Evolutionary conservation across 1,140 invertebrate genomes (phyloP).

Genomic region (Drosophila tropicalis): DNA sequence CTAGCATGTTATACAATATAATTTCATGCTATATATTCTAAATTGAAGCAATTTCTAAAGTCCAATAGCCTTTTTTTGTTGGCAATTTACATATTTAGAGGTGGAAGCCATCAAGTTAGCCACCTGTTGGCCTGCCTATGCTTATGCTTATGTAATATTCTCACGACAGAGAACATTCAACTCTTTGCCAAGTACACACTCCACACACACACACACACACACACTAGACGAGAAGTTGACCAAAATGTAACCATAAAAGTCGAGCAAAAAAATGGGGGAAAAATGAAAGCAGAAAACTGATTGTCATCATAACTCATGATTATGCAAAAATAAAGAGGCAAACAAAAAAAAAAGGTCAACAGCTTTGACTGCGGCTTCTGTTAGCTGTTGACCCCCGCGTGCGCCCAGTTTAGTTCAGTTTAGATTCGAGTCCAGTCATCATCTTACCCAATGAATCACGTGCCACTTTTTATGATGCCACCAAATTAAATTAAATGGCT

Average conservation of each 20-base stretch:
- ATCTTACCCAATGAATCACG: slow-evolving; percentile 35
- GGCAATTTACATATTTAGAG: slow-evolving; percentile 2
- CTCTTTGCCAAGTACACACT: slow-evolving; percentile 20
- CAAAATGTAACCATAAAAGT: slow-evolving; percentile 29
- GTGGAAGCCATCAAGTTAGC: not conserved
- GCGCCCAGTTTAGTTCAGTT: not conserved
- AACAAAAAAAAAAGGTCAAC: slow-evolving; percentile 58
- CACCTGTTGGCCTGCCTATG: not conserved
- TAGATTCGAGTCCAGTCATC: not conserved
- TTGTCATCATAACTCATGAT: slow-evolving; percentile 78
- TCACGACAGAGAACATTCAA: slow-evolving; percentile 40
- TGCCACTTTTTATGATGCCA: slow-evolving; percentile 61
- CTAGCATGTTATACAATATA: too few relatives aligned
- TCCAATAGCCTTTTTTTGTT: not conserved
- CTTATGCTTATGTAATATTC: slow-evolving; percentile 6
- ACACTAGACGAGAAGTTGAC: not conserved
- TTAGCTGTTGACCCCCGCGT: slow-evolving; percentile 29
- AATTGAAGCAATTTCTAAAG: not conserved
- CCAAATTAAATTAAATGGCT: slow-evolving; percentile 76
- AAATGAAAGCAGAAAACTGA: slow-evolving; percentile 42
- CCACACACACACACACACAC: too few relatives aligned
- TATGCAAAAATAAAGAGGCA: slow-evolving; percentile 55
- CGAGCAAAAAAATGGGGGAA: slow-evolving; percentile 17
- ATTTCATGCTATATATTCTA: not conserved
- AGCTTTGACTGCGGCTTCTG: slow-evolving; percentile 45